Percentiles rank a stretch among this genome's conserved stretches.
Conservation (phyloP, 2,113 vertebrate species). For the Xenopus tropicalis region DNA sequence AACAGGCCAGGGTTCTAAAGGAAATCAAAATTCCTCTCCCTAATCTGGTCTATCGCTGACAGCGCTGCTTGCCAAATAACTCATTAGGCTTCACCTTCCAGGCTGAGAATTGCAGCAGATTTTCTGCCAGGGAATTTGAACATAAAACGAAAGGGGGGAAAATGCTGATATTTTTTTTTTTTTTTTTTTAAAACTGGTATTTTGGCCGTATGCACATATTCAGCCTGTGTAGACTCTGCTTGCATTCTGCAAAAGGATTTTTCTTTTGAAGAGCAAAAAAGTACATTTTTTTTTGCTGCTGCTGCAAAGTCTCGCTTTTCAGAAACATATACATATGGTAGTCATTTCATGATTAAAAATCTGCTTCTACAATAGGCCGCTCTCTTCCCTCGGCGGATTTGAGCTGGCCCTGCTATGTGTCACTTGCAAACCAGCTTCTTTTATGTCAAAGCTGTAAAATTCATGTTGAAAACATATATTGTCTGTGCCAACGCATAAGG, state of each 20-base stretch:
- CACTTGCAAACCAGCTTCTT: slow-evolving; percentile 45
- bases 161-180: not conserved
- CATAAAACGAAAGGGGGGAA: slow-evolving; percentile 2
- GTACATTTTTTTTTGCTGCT: not conserved
- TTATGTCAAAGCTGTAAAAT: slow-evolving; percentile 45
- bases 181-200: not conserved
- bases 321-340: slow-evolving; percentile 40
- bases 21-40: slow-evolving; percentile 5
- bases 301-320: slow-evolving; percentile 11
- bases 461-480: slow-evolving; percentile 39
- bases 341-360: slow-evolving; percentile 45
- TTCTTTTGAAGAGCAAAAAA: slow-evolving; percentile 9
- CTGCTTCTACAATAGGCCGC: slow-evolving; percentile 38
- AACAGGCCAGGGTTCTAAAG: slow-evolving; percentile 6
- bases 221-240: not conserved
- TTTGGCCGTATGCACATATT: slow-evolving; percentile 2
- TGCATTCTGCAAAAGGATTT: not conserved
- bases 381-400: slow-evolving; percentile 39
- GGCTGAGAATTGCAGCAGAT: slow-evolving; percentile 13
- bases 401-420: slow-evolving; percentile 42
- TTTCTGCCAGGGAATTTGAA: slow-evolving; percentile 2
- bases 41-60: slow-evolving; percentile 19
- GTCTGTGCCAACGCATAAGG: slow-evolving; percentile 45
- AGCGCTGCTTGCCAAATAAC: slow-evolving; percentile 22
- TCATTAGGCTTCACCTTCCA: slow-evolving; percentile 23